Evolutionary conservation across 2,888 invertebrate species (phyloP).

Genomic region (Drosophila maculinotata): DNA sequence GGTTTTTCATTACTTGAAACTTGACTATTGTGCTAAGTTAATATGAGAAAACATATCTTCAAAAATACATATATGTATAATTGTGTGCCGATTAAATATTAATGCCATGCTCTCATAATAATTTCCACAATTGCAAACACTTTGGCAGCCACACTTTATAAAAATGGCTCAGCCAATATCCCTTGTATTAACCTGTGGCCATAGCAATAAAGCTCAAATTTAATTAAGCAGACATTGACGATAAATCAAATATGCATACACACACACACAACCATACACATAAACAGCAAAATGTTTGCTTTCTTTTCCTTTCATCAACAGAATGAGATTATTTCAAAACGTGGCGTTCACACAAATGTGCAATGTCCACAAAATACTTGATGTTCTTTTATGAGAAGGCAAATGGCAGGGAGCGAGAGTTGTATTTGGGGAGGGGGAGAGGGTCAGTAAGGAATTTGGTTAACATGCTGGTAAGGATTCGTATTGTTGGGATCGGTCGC

Average conservation of each 20-base stretch:
- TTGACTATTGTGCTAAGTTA: too few species aligned
- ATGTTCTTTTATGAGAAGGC: slow-evolving; percentile 23
- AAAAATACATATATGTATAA: background rate
- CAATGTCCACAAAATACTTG: slow-evolving; percentile 40
- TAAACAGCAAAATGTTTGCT: slow-evolving; percentile 5
- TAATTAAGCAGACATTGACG: slow-evolving; percentile 27
- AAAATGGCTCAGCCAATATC: slow-evolving; percentile 6
- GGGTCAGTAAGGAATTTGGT: background rate
- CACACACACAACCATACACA: background rate
- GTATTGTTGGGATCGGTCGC: slow-evolving; percentile 18
- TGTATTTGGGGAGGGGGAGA: too few species aligned
- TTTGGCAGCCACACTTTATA: background rate
- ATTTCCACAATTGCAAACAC: background rate
- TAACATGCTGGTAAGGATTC: background rate
- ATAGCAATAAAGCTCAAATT: slow-evolving; percentile 9
- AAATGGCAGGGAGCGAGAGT: slow-evolving; percentile 9
- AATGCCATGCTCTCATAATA: background rate
- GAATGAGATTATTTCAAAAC: background rate
- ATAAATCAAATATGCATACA: slow-evolving; percentile 8
- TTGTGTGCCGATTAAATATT: background rate
- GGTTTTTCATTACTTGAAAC: too few species aligned
- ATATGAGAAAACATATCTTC: too few species aligned
- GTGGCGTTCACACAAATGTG: slow-evolving; percentile 15
- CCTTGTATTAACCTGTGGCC: slow-evolving; percentile 12
- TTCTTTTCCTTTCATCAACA: slow-evolving; percentile 5